A percentile compares a stretch with the other conserved stretches of the same genome.
Evolutionary conservation across 2,797 vertebrate genomes (phyloP).

Genomic region (Labroides dimidiatus): DNA sequence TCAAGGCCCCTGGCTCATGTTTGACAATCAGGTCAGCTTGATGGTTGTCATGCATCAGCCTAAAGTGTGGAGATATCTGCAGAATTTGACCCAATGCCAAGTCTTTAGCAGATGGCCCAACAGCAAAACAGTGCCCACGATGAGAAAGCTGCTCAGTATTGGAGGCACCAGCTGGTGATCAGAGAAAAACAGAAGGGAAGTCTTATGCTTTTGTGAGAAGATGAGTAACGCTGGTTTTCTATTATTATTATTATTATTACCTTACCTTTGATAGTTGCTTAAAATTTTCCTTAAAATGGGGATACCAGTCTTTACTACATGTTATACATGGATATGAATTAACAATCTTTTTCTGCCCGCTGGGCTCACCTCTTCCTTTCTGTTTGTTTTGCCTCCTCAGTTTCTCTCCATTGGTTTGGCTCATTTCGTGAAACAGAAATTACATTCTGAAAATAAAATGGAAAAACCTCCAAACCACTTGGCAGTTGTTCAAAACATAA

Average conservation of each 20-base stretch:
- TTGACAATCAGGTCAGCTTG: constrained; percentile 52
- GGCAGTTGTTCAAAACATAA: too few species aligned
- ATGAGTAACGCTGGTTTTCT: constrained; percentile 1
- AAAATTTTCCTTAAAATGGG: neutral
- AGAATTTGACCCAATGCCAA: constrained; percentile 63
- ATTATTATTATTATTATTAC: too few species aligned
- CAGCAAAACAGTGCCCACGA: constrained; percentile 42
- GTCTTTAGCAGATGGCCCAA: constrained; percentile 66
- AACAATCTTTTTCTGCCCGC: neutral
- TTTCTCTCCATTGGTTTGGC: too few species aligned
- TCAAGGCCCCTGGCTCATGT: constrained; percentile 26
- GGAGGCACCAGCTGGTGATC: constrained; percentile 63
- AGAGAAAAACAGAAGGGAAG: constrained; percentile 36
- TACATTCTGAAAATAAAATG: too few species aligned
- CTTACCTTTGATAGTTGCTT: too few species aligned
- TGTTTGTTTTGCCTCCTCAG: constrained; percentile 30
- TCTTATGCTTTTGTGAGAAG: constrained; percentile 36
- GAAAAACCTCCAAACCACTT: too few species aligned
- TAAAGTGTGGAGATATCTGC: constrained; percentile 51
- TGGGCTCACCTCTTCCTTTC: constrained; percentile 16
- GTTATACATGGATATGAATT: constrained; percentile 28
- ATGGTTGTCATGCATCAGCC: constrained; percentile 54
- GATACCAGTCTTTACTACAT: too few species aligned
- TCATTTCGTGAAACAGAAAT: too few species aligned
- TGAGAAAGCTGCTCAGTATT: constrained; percentile 50